A percentile compares a stretch with the other conserved stretches of the same genome.
Evolutionary conservation across 2,797 vertebrate genomes (phyloP).

Genomic region (Anisognathus igniventris): DNA sequence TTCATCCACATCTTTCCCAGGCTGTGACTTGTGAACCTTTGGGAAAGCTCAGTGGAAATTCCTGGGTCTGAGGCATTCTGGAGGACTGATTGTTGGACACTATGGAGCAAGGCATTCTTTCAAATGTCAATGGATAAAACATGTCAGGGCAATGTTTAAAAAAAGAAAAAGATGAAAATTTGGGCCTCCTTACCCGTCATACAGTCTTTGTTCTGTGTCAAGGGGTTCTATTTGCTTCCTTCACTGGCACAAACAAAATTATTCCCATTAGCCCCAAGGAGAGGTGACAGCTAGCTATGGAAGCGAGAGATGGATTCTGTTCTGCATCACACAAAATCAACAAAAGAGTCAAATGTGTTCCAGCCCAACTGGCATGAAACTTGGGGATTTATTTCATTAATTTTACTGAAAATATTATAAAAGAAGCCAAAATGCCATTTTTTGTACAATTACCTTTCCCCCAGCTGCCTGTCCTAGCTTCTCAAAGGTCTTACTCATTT

Average conservation of each 20-base stretch:
- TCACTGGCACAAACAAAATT: constrained; percentile 58
- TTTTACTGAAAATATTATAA: not conserved
- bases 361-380: not conserved
- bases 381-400: not conserved
- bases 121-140: not conserved
- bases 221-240: constrained; percentile 49
- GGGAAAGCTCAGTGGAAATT: not conserved
- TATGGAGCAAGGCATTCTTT: not conserved
- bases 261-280: constrained; percentile 48
- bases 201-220: constrained; percentile 49
- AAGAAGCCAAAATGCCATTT: not conserved
- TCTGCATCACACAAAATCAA: constrained; percentile 62
- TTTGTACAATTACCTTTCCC: not conserved
- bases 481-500: not conserved
- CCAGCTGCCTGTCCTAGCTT: not conserved
- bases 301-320: constrained; percentile 45
- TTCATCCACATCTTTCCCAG: not conserved
- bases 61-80: not conserved
- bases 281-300: constrained; percentile 53
- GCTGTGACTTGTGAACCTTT: not conserved
- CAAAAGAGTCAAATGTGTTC: constrained; percentile 41
- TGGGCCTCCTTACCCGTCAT: constrained; percentile 52
- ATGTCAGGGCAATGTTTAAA: not conserved
- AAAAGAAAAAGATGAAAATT: not conserved
- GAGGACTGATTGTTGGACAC: not conserved